These are phyloP conservation scores for Ricordea florida DNA, from an alignment of 92 coral and sea anemone species.

Conservation along the genomic window DNA sequence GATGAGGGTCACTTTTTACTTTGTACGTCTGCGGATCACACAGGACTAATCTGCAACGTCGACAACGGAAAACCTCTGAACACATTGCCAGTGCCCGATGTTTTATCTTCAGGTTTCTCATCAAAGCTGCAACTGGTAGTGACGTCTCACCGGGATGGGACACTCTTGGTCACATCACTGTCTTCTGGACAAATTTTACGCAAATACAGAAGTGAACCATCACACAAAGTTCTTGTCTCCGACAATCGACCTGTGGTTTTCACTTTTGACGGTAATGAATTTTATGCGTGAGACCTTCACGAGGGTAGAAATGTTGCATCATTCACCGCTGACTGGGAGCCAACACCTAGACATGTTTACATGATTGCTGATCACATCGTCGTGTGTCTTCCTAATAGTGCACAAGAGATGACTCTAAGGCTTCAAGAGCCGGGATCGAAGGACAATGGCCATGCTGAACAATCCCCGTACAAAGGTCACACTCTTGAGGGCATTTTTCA, in stretches of 20 bases:
- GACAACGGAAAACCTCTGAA: conserved; percentile 11
- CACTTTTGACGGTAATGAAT: conserved; percentile 54
- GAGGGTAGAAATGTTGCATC: conserved; percentile 35
- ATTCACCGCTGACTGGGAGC: conserved; percentile 65
- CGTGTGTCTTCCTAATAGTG: conserved; percentile 39
- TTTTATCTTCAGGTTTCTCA: conserved; percentile 48
- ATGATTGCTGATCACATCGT: conserved; percentile 47
- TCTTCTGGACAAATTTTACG: conserved; percentile 37
- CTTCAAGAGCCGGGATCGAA: conserved; percentile 13
- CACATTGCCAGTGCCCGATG: conserved; percentile 4
- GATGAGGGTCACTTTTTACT: conserved; percentile 62
- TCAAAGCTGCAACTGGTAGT: conserved; percentile 21
- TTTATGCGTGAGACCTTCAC: conserved; percentile 55
- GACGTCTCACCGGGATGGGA: conserved; percentile 47
- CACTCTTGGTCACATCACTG: conserved; percentile 27
- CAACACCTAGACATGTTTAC: conserved; percentile 57
- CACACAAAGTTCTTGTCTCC: conserved; percentile 41
- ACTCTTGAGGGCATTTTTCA: conserved; percentile 22
- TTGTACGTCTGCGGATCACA: conserved; percentile 23
- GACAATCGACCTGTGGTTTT: conserved; percentile 33
- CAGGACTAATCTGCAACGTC: conserved; percentile 54
- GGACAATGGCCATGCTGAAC: not conserved
- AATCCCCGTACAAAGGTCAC: conserved; percentile 3
- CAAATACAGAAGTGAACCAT: conserved; percentile 27
- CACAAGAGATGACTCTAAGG: conserved; percentile 27